Evolutionary conservation across 1,140 invertebrate genomes (phyloP).

Genomic region (Himalopsyche phryganea): DNA sequence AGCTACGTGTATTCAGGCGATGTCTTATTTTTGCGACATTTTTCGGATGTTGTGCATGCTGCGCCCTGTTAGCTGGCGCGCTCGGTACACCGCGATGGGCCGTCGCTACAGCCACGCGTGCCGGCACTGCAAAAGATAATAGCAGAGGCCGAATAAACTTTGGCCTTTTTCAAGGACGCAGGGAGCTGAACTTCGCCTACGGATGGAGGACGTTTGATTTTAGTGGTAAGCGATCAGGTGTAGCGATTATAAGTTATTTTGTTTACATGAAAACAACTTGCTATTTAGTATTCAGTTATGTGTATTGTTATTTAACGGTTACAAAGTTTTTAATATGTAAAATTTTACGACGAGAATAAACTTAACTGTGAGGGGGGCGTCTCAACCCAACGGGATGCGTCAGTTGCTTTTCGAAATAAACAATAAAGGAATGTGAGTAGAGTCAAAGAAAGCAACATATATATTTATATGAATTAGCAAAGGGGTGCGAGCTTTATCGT

Average conservation of each 20-base stretch:
- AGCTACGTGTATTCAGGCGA: slow-evolving; percentile 62
- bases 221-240: slow-evolving; percentile 64
- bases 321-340: too few species aligned
- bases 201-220: slow-evolving; percentile 73
- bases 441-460: too few species aligned
- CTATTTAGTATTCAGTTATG: too few species aligned
- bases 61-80: slow-evolving; percentile 77
- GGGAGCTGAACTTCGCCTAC: slow-evolving; percentile 77
- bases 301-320: too few species aligned
- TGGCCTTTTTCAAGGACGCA: slow-evolving; percentile 80
- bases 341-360: too few species aligned
- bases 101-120: slow-evolving; percentile 66
- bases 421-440: too few species aligned
- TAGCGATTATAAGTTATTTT: background rate
- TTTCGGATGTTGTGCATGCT: slow-evolving; percentile 76
- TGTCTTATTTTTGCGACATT: slow-evolving; percentile 87
- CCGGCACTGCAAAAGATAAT: slow-evolving; percentile 51
- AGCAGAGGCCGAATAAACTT: slow-evolving; percentile 77
- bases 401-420: too few species aligned
- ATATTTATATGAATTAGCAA: too few species aligned
- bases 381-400: too few species aligned
- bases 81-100: slow-evolving; percentile 88
- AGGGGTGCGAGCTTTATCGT: too few species aligned
- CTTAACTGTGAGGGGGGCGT: too few species aligned
- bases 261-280: too few species aligned